phyloP scores from a whole-genome alignment of 1,140 invertebrate genomes.

The Episyrphus balteatus region DNA sequence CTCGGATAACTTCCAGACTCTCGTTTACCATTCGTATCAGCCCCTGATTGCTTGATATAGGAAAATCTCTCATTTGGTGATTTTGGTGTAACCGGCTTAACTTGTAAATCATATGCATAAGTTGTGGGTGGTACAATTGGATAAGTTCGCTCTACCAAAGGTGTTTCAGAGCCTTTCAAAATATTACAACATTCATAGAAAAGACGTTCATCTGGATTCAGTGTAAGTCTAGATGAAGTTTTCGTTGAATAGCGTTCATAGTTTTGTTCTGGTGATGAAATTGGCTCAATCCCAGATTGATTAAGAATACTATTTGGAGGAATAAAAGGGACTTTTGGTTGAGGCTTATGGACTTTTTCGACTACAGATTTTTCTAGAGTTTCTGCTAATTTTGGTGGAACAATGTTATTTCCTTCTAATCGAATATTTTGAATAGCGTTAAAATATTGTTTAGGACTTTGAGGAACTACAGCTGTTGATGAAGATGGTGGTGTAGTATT shows the following conservation, averaged over 20 bases:
- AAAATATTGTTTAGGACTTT: no score
- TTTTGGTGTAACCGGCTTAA: constrained; percentile 7
- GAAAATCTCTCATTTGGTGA: constrained; percentile 4
- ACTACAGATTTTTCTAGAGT: no score
- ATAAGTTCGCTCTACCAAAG: constrained; percentile 6
- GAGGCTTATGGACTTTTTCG: background rate
- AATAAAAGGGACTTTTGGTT: constrained; percentile 13
- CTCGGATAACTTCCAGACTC: background rate
- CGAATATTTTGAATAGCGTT: no score
- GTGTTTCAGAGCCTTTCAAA: constrained; percentile 28
- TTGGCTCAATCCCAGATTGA: constrained; percentile 5
- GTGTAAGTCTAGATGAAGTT: constrained; percentile 18
- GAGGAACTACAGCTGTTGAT: background rate
- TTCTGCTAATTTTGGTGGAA: no score
- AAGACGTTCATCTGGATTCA: constrained; percentile 34
- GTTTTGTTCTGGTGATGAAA: constrained; percentile 5
- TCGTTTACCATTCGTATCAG: background rate
- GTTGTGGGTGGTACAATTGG: constrained; percentile 2
- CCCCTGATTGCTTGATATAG: background rate
- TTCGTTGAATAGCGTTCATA: background rate
- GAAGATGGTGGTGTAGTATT: background rate
- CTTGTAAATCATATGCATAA: constrained; percentile 2
- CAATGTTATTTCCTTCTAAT: no score
- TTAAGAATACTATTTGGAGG: constrained; percentile 3
- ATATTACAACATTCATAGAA: constrained; percentile 36